A percentile compares a stretch with the other conserved stretches of the same genome.
phyloP scores from a whole-genome alignment of 2,113 vertebrate genomes.

The Oceanites oceanicus region DNA sequence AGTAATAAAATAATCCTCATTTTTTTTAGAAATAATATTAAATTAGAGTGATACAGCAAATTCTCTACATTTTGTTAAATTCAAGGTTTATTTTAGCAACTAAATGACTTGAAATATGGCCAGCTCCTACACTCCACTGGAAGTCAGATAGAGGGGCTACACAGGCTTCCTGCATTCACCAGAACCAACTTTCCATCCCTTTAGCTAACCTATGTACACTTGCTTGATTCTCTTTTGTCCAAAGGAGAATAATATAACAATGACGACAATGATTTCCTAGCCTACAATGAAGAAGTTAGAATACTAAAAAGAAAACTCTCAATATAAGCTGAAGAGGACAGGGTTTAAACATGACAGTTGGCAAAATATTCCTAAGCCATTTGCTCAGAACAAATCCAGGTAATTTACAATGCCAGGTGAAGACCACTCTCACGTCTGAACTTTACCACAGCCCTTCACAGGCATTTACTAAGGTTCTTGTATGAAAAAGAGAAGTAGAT shows the following conservation, averaged over 20 bases:
- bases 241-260: neutral
- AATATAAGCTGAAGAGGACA: neutral
- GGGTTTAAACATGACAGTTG: neutral
- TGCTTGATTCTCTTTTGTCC: constrained; percentile 52
- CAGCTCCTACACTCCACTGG: neutral
- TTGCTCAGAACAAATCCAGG: neutral
- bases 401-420: neutral
- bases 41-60: neutral
- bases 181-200: neutral
- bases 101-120: constrained; percentile 36
- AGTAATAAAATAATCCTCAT: neutral
- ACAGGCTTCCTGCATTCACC: neutral
- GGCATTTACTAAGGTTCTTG: neutral
- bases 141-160: neutral
- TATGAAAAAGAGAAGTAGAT: neutral
- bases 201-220: neutral
- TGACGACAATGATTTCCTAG: neutral
- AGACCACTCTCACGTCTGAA: fast-evolving
- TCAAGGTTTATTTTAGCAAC: constrained; percentile 23
- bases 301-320: neutral
- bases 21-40: constrained; percentile 22
- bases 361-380: neutral
- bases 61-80: neutral
- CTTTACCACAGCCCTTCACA: neutral
- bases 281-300: neutral